A percentile compares a stretch with the other conserved stretches of the same genome.
Evolutionary conservation across 2,797 vertebrate genomes (phyloP).

Genomic region (Galago senegalensis): DNA sequence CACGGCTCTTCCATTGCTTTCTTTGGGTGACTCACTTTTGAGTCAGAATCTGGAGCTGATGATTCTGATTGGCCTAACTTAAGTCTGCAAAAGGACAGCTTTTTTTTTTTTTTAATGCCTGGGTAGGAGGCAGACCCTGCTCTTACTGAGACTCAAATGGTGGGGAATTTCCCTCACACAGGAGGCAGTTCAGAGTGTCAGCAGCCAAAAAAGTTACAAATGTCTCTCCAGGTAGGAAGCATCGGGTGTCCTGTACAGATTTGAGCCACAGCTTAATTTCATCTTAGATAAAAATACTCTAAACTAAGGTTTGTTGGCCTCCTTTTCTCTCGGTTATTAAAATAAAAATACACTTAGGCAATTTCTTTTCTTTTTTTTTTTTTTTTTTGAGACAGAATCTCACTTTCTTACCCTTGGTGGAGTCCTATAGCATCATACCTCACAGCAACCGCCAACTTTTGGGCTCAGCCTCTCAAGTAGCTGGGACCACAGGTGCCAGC

Average conservation of each 20-base stretch:
- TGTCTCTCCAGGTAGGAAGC: background rate
- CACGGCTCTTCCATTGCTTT: background rate
- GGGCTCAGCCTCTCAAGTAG: too few species aligned
- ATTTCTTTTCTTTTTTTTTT: background rate
- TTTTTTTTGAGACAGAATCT: too few species aligned
- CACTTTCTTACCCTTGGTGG: too few species aligned
- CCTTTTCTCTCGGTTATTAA: constrained; percentile 39
- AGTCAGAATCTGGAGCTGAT: background rate
- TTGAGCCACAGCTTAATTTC: constrained; percentile 54
- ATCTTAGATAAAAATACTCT: constrained; percentile 49
- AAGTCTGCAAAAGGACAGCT: background rate
- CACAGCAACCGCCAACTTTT: too few species aligned
- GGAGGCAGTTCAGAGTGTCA: background rate
- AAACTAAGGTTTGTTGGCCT: background rate
- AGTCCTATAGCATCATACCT: too few species aligned
- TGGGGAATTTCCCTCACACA: background rate
- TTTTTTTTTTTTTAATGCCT: background rate
- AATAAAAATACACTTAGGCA: background rate
- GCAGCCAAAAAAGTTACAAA: background rate
- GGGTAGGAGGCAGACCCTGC: background rate
- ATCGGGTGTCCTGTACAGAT: background rate
- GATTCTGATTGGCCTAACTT: background rate
- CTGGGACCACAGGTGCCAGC: too few species aligned
- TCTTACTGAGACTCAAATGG: background rate
- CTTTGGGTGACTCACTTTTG: background rate